phyloP scores from a whole-genome alignment of 2,113 vertebrate species.

The Colossoma macropomum region DNA sequence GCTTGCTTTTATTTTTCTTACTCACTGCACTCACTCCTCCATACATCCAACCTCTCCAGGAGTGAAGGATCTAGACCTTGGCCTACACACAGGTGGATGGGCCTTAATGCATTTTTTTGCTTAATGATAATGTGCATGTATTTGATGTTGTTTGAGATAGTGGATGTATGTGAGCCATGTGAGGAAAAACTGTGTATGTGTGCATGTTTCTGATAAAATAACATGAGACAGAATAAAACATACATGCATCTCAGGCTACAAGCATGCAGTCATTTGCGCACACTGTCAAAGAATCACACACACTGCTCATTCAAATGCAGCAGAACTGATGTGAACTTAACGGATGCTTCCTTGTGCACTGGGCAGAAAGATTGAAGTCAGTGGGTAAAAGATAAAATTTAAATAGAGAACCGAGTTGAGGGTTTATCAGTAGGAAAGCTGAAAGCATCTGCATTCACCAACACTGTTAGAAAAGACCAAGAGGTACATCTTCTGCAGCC shows the following conservation, averaged over 20 bases:
- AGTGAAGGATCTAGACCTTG: constrained; percentile 19
- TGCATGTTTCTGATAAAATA: constrained; percentile 10
- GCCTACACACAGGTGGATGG: neutral
- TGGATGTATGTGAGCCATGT: too few relatives aligned
- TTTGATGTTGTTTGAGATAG: too few relatives aligned
- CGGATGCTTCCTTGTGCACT: constrained; percentile 3
- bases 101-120: neutral
- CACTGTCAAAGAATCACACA: constrained; percentile 19
- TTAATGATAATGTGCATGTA: neutral
- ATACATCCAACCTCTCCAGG: constrained; percentile 5
- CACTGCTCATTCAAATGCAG: constrained; percentile 1
- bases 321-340: constrained; percentile 14
- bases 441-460: neutral
- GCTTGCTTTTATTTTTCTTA: neutral
- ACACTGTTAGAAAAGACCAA: neutral
- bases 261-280: neutral
- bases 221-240: neutral
- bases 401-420: constrained; percentile 20
- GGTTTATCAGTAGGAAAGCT: constrained; percentile 31
- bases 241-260: neutral
- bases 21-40: constrained; percentile 11
- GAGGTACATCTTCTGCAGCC: neutral
- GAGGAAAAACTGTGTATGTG: neutral
- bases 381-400: constrained; percentile 34
- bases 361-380: constrained; percentile 36